Percentiles rank a stretch among this genome's conserved stretches.
Evolutionary conservation across 37 sponge, comb jelly and placozoan species (phyloP).

Genomic region (Aphrocallistes beatrix): DNA sequence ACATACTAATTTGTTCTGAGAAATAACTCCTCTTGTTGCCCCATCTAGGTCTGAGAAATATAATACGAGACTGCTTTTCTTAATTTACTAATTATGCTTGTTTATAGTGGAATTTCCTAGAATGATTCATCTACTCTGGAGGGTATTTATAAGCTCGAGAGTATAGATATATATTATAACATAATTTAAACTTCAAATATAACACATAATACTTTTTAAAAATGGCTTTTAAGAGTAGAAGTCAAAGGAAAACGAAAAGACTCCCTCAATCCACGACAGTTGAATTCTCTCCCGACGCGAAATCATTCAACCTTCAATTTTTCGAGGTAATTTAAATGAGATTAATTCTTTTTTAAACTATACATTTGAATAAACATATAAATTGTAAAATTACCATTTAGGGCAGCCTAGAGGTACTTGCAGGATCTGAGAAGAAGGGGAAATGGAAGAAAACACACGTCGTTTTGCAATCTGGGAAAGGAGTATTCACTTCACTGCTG

Average conservation of each 20-base stretch:
- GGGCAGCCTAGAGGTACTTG: background rate
- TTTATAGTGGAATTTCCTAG: too few species aligned
- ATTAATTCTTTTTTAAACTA: background rate
- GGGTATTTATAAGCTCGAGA: background rate
- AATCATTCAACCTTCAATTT: background rate
- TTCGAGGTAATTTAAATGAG: background rate
- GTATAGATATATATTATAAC: background rate
- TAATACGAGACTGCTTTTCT: too few species aligned
- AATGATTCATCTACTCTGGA: too few species aligned
- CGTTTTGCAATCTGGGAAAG: constrained; percentile 9
- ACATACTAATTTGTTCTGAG: too few species aligned
- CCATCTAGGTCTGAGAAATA: too few species aligned
- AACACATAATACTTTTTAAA: too few species aligned
- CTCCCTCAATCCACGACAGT: background rate
- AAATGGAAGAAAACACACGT: constrained; percentile 16
- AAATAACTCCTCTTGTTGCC: too few species aligned
- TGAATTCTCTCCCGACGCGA: background rate
- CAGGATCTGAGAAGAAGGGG: background rate
- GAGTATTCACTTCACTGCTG: constrained; percentile 8
- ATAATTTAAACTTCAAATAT: background rate
- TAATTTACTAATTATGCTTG: too few species aligned
- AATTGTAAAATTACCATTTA: background rate
- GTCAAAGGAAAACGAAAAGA: constrained; percentile 3
- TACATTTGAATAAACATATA: background rate
- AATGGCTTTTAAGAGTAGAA: constrained; percentile 1